Evolutionary conservation across 2,888 invertebrate species (phyloP), one percentile per base, ranked within the genome.

Genomic region (Drosophila ezoana): DNA sequence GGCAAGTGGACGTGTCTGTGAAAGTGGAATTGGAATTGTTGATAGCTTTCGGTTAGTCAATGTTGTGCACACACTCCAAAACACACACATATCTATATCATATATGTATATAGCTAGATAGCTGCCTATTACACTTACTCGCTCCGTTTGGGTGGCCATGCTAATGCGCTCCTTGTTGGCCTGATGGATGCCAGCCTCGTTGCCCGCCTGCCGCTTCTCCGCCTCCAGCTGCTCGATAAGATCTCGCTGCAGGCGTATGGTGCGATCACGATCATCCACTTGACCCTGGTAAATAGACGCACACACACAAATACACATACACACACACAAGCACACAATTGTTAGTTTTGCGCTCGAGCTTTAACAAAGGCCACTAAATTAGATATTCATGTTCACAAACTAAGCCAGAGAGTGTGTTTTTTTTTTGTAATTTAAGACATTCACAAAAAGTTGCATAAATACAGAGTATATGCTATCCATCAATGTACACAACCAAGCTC

Each of bases 101-200:
- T 59, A 40, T 20, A 52, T 35, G 14, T 40, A 54, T 10, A 14
- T 40, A 28, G 44, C 9, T 11, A 44, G 44, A 13, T 6, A 37
- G 11, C 18, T 45, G 23, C 2, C 4, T 13, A 33, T 58, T 16
- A 14, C 28, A 81, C 92, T 91, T 93, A 97, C 97, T 95, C 96
- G 94, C 91, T 97, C 97, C 33, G 97, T 97, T 93, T 97, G 97
- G 87, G 97, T 97, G 89, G 97, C 96, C 80, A 95, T 96, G 92
- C 96, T 96, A 91, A 95, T 95, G 80, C 94, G 95, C 90, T 95
- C 94, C 89, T 90, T 91, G 72, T 85, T 81, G 63, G 76, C 81
- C 73, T 54, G 47, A n/a, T 44, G 44, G 47, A 54, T 48, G 48
- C 16, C 45, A 52, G 52, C 49, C 43, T 53, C 63, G 53, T 57